Percentiles rank a stretch among this genome's conserved stretches.
Conservation (phyloP, 2,888 invertebrate genomes). For the Oscheius myriophilus region DNA sequence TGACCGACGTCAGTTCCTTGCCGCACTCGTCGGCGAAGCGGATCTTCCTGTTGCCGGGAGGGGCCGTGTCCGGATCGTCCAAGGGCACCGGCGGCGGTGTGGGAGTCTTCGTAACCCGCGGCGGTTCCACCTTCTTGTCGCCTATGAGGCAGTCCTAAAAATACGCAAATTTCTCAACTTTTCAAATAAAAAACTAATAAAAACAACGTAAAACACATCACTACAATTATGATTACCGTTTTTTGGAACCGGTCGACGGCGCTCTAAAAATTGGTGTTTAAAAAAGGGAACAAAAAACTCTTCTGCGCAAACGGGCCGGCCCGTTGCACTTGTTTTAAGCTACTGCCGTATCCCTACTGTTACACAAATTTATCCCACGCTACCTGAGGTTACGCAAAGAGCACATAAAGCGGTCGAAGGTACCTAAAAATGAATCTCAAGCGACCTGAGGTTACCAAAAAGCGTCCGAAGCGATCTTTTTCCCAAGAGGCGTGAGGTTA, state of each 20-base stretch:
- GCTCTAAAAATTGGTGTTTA: not conserved
- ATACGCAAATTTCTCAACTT: too few species aligned
- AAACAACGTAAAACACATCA: not conserved
- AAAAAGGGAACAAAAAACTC: not conserved
- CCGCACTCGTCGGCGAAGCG: constrained; percentile 86
- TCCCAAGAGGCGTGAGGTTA: too few species aligned
- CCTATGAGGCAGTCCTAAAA: constrained; percentile 22
- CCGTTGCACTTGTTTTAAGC: too few species aligned
- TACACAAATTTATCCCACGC: too few species aligned
- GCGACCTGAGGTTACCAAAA: too few species aligned
- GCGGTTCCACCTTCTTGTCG: not conserved
- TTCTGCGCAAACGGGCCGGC: too few species aligned
- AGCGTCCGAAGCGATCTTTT: too few species aligned
- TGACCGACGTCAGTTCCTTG: constrained; percentile 82
- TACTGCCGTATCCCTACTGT: too few species aligned
- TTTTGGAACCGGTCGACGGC: not conserved
- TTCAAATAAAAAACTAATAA: too few species aligned
- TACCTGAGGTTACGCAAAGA: too few species aligned
- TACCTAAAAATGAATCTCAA: too few species aligned
- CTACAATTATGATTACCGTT: not conserved
- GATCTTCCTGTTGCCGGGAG: constrained; percentile 70
- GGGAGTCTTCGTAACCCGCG: constrained; percentile 1
- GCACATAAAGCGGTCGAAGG: too few species aligned
- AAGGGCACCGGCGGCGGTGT: constrained; percentile 1
- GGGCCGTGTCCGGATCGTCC: constrained; percentile 23